Evolutionary conservation across 2,888 invertebrate species (phyloP).

Genomic region (Eucriotettix oculatus): DNA sequence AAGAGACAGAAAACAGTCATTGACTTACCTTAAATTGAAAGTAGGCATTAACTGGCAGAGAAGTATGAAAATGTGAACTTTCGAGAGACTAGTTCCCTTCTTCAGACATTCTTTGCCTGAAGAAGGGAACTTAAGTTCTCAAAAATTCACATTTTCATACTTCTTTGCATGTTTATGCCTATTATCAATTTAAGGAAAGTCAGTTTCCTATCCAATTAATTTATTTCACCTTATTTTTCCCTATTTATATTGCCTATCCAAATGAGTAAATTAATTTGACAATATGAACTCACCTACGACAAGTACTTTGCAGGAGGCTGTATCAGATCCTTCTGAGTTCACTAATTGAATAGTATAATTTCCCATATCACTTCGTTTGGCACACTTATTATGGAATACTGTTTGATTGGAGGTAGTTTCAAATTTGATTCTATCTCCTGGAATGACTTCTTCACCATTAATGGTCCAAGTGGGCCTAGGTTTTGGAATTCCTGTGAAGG

Average conservation of each 20-base stretch:
- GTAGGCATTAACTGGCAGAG: too few species aligned
- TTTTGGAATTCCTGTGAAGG: slow-evolving; percentile 71
- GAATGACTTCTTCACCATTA: slow-evolving; percentile 68
- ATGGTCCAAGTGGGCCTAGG: slow-evolving; percentile 83
- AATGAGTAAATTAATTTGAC: too few species aligned
- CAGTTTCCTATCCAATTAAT: too few species aligned
- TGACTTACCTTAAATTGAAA: too few species aligned
- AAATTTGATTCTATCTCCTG: slow-evolving; percentile 70
- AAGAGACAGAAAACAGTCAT: neutral
- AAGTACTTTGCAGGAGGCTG: slow-evolving; percentile 71
- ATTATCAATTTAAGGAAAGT: neutral
- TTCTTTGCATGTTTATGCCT: neutral
- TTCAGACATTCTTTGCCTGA: too few species aligned
- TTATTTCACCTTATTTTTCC: too few species aligned
- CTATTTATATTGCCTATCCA: too few species aligned
- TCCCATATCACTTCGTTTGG: slow-evolving; percentile 84
- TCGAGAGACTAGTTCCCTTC: too few species aligned
- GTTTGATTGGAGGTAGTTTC: slow-evolving; percentile 67
- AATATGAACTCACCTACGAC: slow-evolving; percentile 39
- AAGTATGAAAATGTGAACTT: too few species aligned
- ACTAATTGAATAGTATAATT: slow-evolving; percentile 80
- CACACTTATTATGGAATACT: slow-evolving; percentile 70
- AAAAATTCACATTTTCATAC: too few species aligned
- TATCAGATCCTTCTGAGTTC: slow-evolving; percentile 83
- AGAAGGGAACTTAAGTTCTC: too few species aligned